phyloP scores from a whole-genome alignment of 1,140 invertebrate species.

The roundworm (Caenorhabditis elegans) region WBcel235 BX284605.5:12259001-12259500 shows the following conservation, averaged over 20 bases:
- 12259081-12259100: slow-evolving; percentile 34
- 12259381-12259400: slow-evolving; percentile 18
- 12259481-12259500: background rate
- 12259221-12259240: too few relatives aligned
- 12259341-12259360: too few relatives aligned
- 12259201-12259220: too few relatives aligned
- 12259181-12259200: too few relatives aligned
- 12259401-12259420: background rate
- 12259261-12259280: too few relatives aligned
- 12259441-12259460: background rate
- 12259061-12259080: slow-evolving; percentile 26
- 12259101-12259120: slow-evolving; percentile 10
- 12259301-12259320: too few relatives aligned
- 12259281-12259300: too few relatives aligned
- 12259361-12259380: too few relatives aligned
- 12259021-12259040: background rate
- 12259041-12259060: background rate
- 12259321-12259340: too few relatives aligned
- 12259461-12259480: background rate
- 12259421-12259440: background rate
- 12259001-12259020: background rate
- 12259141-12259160: background rate
- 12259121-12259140: slow-evolving; percentile 3
- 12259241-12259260: too few relatives aligned
- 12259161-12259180: background rate